Evolutionary conservation across 2,888 invertebrate species (phyloP).

Genomic region (Patella depressa): DNA sequence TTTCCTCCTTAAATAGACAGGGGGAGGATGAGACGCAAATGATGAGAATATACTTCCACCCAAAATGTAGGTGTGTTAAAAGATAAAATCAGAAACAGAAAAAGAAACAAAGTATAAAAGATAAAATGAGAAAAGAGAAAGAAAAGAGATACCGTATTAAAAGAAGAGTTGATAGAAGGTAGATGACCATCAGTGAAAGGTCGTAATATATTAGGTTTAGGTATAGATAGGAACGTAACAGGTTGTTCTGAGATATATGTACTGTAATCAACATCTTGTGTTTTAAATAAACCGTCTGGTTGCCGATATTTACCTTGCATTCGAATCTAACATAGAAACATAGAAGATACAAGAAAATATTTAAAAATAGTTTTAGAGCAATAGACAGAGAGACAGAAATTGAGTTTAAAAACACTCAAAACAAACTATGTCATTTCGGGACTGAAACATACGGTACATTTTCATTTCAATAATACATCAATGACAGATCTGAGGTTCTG

Average conservation of each 20-base stretch:
- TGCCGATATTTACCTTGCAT: background rate
- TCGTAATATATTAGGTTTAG: slow-evolving; percentile 28
- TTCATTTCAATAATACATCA: too few species aligned
- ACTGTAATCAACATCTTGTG: background rate
- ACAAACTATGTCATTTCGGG: too few species aligned
- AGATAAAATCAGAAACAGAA: too few species aligned
- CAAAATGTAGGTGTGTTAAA: too few species aligned
- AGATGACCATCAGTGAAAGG: slow-evolving; percentile 27
- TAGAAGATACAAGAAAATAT: background rate
- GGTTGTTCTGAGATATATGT: background rate
- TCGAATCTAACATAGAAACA: slow-evolving; percentile 1
- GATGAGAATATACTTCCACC: too few species aligned
- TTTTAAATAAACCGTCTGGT: background rate
- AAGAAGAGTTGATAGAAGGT: slow-evolving; percentile 14
- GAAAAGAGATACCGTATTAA: background rate
- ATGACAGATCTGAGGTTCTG: too few species aligned
- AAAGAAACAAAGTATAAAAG: too few species aligned
- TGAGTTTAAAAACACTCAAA: too few species aligned
- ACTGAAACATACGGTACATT: too few species aligned
- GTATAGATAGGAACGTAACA: slow-evolving; percentile 17
- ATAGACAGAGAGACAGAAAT: background rate
- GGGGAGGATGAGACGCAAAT: too few species aligned
- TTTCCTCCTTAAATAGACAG: too few species aligned
- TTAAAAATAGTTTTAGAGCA: background rate
- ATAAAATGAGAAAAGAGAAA: too few species aligned